A percentile compares a stretch with the other conserved stretches of the same genome.
Evolutionary conservation across 2,113 vertebrate genomes (phyloP).

Genomic region (Felis chaus): DNA sequence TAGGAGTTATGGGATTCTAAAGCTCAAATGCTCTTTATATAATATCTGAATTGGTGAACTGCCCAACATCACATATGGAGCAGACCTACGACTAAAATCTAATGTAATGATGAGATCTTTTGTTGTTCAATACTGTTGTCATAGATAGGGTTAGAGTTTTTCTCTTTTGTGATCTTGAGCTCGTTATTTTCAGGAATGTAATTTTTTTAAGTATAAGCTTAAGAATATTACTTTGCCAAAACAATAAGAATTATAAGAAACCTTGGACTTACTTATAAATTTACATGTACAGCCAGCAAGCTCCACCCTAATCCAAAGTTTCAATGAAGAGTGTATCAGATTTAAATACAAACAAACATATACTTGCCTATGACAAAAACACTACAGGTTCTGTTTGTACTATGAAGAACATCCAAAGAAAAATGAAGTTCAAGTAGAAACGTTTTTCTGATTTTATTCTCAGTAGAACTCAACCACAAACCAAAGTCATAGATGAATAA

Average conservation of each 20-base stretch:
- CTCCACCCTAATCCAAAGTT: not conserved
- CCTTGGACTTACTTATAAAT: not conserved
- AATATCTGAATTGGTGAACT: not conserved
- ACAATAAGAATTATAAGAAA: slow-evolving; percentile 30
- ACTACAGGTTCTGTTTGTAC: not conserved
- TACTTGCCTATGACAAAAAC: slow-evolving; percentile 29
- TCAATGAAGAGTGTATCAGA: not conserved
- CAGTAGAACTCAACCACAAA: slow-evolving; percentile 51
- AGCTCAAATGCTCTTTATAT: slow-evolving; percentile 20
- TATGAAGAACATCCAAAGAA: slow-evolving; percentile 44
- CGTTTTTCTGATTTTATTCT: slow-evolving; percentile 64
- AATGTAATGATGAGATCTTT: not conserved
- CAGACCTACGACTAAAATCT: slow-evolving; percentile 3
- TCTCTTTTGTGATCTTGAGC: not conserved
- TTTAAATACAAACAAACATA: not conserved
- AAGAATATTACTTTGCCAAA: slow-evolving; percentile 19
- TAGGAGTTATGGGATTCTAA: not conserved
- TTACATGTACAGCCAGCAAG: not conserved
- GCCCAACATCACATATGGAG: not conserved
- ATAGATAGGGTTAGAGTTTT: not conserved
- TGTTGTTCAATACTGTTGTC: not conserved
- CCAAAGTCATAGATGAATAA: slow-evolving; percentile 65
- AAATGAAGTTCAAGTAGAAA: slow-evolving; percentile 64
- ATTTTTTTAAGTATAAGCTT: not conserved
- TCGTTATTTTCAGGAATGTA: not conserved